Evolutionary conservation across 2,797 vertebrate species (phyloP), one percentile per base, ranked within the genome.

Genomic region (Propithecus deckenii): DNA sequence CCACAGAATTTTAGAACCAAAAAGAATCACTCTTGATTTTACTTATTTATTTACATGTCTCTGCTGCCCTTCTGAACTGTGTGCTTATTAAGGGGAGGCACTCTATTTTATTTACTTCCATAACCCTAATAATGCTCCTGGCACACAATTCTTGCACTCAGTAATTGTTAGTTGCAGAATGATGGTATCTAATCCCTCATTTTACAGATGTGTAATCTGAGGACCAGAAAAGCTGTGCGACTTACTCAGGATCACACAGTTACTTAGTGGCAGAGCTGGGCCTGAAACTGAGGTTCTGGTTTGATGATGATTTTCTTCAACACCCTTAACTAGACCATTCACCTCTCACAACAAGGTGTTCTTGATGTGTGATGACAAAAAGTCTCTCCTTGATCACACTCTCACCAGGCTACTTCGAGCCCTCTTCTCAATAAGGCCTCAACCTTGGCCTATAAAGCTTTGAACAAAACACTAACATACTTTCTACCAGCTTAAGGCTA

Each of bases 261-360:
- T 81, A 61, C 74, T 93, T 89, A 74, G 35, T 46, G 41, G 67
- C 67, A 96, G 50, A 93, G 10, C 17, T 78, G 50, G 35, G 22
- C 41, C 67, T 75, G 20, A 75, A 95, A 83, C 18, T 57, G 84
- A 80, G 12, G 43, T 76, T 93, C 69, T 28, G 30, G 52, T 79
- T 95, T 75, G 46, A 95, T 85, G 28, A 65, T 57, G 13, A 2
- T 87, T 94, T 97, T 89, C 50, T 75, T 95, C 11, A 91, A 52
- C 50, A 43, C 72, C 57, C 13, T 92, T 96, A 74, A 88, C 32
- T 86, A 41, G 30, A 38, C 32, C 59, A 76, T 65, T 91, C 84
- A 78, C 14, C 35, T 91, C 18, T 86, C 22, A 92, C 0, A 92
- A 80, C 18, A 85, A 35, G 2, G 23, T 69, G 43, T 92, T 94